Conservation (phyloP, 2,888 invertebrate species). For the Cantharis lateralis region DNA sequence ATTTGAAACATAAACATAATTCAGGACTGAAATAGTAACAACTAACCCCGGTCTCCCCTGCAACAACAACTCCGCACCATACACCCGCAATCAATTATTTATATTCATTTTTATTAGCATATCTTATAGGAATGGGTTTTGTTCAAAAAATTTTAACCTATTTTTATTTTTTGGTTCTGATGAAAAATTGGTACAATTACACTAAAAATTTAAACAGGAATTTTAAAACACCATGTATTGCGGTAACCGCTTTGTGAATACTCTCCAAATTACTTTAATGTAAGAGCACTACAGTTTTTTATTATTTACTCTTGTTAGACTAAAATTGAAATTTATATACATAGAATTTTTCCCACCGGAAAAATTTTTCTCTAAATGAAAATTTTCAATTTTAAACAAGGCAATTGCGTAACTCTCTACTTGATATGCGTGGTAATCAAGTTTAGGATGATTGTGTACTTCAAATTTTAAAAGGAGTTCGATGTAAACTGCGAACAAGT, state of each 20-base stretch:
- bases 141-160: too few species aligned
- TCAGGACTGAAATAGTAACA: too few species aligned
- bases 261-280: background rate
- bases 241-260: background rate
- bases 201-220: too few species aligned
- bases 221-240: background rate
- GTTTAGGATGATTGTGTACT: background rate
- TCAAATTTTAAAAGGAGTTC: background rate
- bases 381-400: background rate
- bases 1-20: too few species aligned
- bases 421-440: background rate
- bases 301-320: background rate
- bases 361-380: background rate
- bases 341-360: background rate
- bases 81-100: too few species aligned
- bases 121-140: too few species aligned
- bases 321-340: background rate
- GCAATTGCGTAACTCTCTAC: background rate
- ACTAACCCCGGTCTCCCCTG: too few species aligned
- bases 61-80: too few species aligned
- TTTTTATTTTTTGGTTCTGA: too few species aligned
- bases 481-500: too few species aligned
- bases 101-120: too few species aligned
- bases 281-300: background rate
- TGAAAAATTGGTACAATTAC: too few species aligned